A percentile compares a stretch with the other conserved stretches of the same genome.
phyloP scores from a whole-genome alignment of 2,113 vertebrate genomes.

The Meleagris gallopavo region DNA sequence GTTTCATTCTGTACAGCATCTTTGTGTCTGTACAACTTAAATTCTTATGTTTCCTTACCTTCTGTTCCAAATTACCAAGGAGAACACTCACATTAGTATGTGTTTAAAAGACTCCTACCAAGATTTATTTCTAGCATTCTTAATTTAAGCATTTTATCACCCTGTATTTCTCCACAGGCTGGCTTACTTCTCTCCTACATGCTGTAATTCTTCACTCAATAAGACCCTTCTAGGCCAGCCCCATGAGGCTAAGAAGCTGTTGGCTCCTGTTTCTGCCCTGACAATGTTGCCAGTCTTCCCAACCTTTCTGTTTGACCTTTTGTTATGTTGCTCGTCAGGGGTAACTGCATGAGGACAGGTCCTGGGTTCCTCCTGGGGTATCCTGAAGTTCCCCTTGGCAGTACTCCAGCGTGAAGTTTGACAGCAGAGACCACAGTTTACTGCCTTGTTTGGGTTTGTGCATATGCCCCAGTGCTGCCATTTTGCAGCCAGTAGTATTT shows the following conservation, averaged over 20 bases:
- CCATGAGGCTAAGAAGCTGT: background rate
- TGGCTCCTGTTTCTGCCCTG: background rate
- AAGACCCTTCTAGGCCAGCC: background rate
- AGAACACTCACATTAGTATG: background rate
- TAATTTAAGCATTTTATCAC: background rate
- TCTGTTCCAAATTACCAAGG: background rate
- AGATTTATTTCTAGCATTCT: background rate
- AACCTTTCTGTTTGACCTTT: background rate
- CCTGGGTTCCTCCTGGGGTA: background rate
- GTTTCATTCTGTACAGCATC: background rate
- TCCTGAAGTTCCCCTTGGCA: background rate
- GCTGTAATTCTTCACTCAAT: background rate
- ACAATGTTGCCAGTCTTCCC: background rate
- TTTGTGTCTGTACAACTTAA: background rate
- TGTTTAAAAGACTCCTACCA: background rate
- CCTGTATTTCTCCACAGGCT: background rate
- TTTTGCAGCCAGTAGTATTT: background rate
- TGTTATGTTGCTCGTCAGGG: background rate
- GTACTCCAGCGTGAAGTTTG: background rate
- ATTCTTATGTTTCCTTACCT: background rate
- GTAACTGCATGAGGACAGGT: background rate
- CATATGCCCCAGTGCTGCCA: accelerated
- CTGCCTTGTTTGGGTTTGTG: background rate
- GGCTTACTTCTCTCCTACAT: background rate
- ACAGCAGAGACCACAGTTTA: background rate